These are phyloP conservation scores for Micropterix aruncella DNA, from an alignment of 2,888 invertebrate genomes.

Conservation along the genomic window DNA sequence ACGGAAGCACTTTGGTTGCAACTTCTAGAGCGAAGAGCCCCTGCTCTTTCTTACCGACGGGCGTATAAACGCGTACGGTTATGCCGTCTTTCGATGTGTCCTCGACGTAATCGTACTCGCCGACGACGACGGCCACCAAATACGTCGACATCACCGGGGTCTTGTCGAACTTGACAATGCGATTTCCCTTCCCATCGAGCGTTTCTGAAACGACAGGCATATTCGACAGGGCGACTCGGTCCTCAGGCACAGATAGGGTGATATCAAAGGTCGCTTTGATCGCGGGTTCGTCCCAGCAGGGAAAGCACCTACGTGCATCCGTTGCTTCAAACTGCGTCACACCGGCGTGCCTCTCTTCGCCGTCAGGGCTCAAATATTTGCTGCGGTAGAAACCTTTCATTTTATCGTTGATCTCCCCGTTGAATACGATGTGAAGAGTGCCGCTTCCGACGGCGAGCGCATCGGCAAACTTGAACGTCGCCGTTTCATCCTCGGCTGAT, in stretches of 20 bases:
- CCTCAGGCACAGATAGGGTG: constrained; percentile 63
- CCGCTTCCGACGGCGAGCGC: constrained; percentile 41
- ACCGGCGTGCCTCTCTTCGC: constrained; percentile 69
- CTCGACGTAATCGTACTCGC: constrained; percentile 91
- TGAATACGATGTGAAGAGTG: constrained; percentile 54
- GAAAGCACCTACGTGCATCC: constrained; percentile 86
- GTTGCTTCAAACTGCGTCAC: constrained; percentile 89
- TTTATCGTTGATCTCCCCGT: constrained; percentile 81
- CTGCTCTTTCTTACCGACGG: constrained; percentile 83
- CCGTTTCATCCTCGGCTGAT: constrained; percentile 50
- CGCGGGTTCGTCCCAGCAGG: constrained; percentile 97
- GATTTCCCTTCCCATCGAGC: constrained; percentile 27
- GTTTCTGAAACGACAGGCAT: constrained; percentile 57
- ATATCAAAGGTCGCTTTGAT: constrained; percentile 92
- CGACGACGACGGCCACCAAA: constrained; percentile 84
- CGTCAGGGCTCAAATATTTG: constrained; percentile 61
- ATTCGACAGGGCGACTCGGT: constrained; percentile 82
- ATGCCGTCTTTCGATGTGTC: constrained; percentile 71
- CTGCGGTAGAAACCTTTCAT: constrained; percentile 93
- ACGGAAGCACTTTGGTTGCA: constrained; percentile 82
- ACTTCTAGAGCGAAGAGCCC: constrained; percentile 87
- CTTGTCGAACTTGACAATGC: constrained; percentile 56
- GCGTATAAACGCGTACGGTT: constrained; percentile 69
- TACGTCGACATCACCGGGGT: constrained; percentile 95
- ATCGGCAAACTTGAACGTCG: constrained; percentile 47